Conservation (phyloP, 64 coral and sea anemone species). For the Trachythela sp. region DNA sequence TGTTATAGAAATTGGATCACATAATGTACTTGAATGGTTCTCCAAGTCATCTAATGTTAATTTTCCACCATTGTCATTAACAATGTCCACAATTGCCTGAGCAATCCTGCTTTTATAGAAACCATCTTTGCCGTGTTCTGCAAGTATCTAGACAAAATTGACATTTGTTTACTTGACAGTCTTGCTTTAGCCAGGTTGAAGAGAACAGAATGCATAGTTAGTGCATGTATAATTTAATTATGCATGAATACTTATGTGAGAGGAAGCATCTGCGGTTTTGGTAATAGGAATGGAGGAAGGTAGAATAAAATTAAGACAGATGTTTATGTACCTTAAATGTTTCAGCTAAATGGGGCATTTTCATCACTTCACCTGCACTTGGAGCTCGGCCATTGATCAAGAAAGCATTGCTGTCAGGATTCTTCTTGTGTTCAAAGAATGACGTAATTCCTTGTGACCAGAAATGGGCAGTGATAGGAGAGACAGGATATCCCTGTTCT, state of each 20-base stretch:
- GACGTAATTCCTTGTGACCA: constrained; percentile 43
- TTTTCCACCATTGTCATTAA: constrained; percentile 74
- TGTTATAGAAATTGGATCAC: constrained; percentile 67
- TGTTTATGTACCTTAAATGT: constrained; percentile 66
- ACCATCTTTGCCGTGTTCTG: constrained; percentile 69
- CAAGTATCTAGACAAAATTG: constrained; percentile 60
- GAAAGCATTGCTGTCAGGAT: constrained; percentile 56
- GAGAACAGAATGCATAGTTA: too few species aligned
- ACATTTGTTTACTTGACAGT: not conserved
- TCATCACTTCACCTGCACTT: constrained; percentile 83
- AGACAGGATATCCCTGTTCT: constrained; percentile 72
- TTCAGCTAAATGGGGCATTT: constrained; percentile 66
- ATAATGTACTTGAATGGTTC: constrained; percentile 64
- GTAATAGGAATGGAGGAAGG: too few species aligned
- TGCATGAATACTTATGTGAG: too few species aligned
- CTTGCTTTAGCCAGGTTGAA: too few species aligned
- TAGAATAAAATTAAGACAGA: too few species aligned
- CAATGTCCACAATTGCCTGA: constrained; percentile 63
- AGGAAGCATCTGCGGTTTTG: too few species aligned
- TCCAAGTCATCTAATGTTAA: constrained; percentile 64
- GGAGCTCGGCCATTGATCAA: constrained; percentile 70
- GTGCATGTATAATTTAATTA: too few species aligned
- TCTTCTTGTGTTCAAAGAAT: constrained; percentile 47
- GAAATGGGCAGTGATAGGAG: constrained; percentile 56
- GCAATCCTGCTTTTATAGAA: constrained; percentile 89